Percentiles rank a stretch among this genome's conserved stretches.
phyloP scores from a whole-genome alignment of 1,140 invertebrate genomes.

The Danaus melanippus region DNA sequence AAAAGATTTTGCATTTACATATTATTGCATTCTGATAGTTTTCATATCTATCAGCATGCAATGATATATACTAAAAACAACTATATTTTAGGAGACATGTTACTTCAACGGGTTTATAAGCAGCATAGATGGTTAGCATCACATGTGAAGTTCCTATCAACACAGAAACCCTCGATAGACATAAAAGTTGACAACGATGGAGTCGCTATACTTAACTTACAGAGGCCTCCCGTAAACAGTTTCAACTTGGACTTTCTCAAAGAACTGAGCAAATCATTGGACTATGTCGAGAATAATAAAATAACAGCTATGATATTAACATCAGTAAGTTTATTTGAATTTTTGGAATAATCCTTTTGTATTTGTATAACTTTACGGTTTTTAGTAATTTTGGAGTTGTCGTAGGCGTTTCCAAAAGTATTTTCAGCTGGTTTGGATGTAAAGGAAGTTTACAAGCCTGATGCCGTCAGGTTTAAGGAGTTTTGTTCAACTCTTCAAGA shows the following conservation, averaged over 20 bases:
- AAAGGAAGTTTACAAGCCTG: conserved; percentile 88
- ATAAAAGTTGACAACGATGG: conserved; percentile 76
- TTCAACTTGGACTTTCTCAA: conserved; percentile 83
- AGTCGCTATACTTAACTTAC: conserved; percentile 81
- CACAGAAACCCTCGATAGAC: conserved; percentile 56
- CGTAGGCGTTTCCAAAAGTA: conserved; percentile 79
- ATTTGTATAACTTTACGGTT: neutral
- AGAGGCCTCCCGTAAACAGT: conserved; percentile 85
- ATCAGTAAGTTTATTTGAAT: conserved; percentile 74
- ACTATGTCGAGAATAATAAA: conserved; percentile 79
- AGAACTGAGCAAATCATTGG: conserved; percentile 76
- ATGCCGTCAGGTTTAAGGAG: conserved; percentile 76
- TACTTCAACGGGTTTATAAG: conserved; percentile 25
- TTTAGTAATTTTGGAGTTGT: conserved; percentile 17
- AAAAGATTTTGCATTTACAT: no score
- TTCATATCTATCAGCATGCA: no score
- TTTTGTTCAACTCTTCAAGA: conserved; percentile 88
- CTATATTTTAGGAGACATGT: no score
- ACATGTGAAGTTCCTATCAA: conserved; percentile 36
- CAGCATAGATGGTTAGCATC: conserved; percentile 23
- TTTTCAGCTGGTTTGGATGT: conserved; percentile 91
- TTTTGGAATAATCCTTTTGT: conserved; percentile 1
- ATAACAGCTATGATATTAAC: conserved; percentile 84
- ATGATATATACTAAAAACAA: no score
- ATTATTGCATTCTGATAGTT: no score